phyloP scores from a whole-genome alignment of 2,888 invertebrate genomes.

The Diaperis boleti region DNA sequence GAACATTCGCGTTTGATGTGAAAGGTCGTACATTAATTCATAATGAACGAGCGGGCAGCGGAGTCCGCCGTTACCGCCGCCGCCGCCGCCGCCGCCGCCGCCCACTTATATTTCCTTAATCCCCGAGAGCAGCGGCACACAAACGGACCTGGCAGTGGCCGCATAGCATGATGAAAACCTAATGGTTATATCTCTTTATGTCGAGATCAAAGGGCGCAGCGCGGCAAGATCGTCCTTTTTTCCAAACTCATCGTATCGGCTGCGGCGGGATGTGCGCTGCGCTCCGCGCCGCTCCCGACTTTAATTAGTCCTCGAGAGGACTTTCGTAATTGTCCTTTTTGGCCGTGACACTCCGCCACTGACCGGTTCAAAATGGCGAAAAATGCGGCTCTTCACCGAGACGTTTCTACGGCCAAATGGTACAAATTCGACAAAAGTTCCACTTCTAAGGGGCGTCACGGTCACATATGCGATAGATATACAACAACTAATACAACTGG shows the following conservation, averaged over 20 bases:
- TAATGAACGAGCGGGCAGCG: constrained; percentile 65
- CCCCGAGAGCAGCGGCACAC: constrained; percentile 65
- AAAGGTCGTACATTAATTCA: constrained; percentile 66
- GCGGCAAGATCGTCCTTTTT: constrained; percentile 57
- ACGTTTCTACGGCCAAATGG: too few relatives aligned
- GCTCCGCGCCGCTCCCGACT: constrained; percentile 43
- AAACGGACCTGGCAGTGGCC: constrained; percentile 61
- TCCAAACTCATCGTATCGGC: constrained; percentile 62
- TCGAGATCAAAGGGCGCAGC: constrained; percentile 63
- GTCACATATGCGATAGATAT: too few relatives aligned
- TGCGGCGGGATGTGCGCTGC: constrained; percentile 54
- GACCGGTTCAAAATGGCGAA: too few relatives aligned
- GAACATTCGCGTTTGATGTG: constrained; percentile 63
- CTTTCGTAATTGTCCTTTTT: too few relatives aligned
- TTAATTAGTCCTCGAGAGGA: too few relatives aligned
- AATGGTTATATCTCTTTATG: constrained; percentile 68
- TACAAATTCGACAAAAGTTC: too few relatives aligned
- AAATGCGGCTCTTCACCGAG: too few relatives aligned
- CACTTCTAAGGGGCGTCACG: too few relatives aligned
- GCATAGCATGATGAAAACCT: constrained; percentile 66
- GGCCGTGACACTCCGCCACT: too few relatives aligned
- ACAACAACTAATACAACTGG: too few relatives aligned
- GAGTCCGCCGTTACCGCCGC: too few relatives aligned
- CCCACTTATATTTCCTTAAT: constrained; percentile 68
- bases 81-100: constrained; percentile 63